These are phyloP conservation scores for Nasonia oneida DNA, from an alignment of 2,888 invertebrate species.

Conservation along the genomic window DNA sequence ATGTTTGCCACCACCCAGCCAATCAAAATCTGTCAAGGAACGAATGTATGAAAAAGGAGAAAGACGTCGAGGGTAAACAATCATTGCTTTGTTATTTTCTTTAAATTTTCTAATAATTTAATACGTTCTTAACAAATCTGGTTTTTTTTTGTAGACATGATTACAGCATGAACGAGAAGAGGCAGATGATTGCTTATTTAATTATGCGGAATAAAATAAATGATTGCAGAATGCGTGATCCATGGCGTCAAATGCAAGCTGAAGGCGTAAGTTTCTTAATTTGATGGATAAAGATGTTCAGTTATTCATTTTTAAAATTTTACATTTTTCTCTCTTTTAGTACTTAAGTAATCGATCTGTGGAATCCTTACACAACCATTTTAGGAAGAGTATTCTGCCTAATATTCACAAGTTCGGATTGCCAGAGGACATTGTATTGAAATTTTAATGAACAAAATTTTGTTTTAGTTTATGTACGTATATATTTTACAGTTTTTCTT, in stretches of 20 bases:
- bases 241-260: not conserved
- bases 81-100: not conserved
- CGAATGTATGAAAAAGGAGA: not conserved
- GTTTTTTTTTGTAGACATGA: not conserved
- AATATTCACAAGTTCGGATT: not conserved
- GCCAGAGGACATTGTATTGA: not conserved
- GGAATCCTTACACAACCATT: not conserved
- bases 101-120: not conserved
- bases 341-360: conserved; percentile 3
- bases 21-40: not conserved
- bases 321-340: not conserved
- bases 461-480: not conserved
- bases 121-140: not conserved
- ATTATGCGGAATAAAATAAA: not conserved
- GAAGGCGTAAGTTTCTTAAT: conserved; percentile 6
- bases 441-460: not conserved
- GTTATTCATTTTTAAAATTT: not conserved
- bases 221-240: not conserved
- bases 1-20: not conserved
- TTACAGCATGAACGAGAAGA: not conserved
- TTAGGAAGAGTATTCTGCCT: not conserved
- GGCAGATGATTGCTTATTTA: not conserved
- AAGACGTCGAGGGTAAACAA: not conserved
- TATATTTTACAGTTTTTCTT: too few species aligned
- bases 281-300: not conserved